A percentile compares a stretch with the other conserved stretches of the same genome.
Evolutionary conservation across 2,888 invertebrate genomes (phyloP).

Genomic region (Microdon myrmicae): DNA sequence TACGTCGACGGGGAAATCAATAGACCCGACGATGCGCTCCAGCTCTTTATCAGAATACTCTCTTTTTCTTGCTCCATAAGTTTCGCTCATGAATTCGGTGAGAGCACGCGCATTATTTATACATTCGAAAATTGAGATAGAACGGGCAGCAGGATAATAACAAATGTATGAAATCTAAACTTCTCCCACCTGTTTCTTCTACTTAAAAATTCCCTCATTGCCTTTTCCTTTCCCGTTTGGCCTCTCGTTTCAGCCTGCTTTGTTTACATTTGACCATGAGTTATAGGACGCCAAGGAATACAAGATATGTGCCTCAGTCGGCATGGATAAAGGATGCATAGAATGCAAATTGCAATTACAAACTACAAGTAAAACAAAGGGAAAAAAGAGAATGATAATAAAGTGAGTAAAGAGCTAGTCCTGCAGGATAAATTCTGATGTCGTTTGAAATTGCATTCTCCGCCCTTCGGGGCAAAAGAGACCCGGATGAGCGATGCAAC

Average conservation of each 20-base stretch:
- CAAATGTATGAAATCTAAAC: constrained; percentile 1
- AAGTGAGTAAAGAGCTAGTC: constrained; percentile 46
- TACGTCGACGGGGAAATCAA: constrained; percentile 12
- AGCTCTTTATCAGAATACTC: no score
- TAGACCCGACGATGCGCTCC: constrained; percentile 1
- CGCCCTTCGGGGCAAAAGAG: constrained; percentile 8
- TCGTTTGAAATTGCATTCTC: constrained; percentile 29
- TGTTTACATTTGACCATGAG: neutral
- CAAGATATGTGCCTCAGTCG: constrained; percentile 5
- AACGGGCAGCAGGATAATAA: constrained; percentile 1
- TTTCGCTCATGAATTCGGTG: neutral
- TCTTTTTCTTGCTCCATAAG: neutral
- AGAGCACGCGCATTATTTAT: constrained; percentile 4
- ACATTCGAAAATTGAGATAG: constrained; percentile 5
- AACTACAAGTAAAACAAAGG: constrained; percentile 31
- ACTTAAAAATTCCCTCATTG: constrained; percentile 1
- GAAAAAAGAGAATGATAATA: constrained; percentile 22
- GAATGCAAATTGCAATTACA: constrained; percentile 43
- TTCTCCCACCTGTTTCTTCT: constrained; percentile 42
- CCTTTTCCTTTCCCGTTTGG: neutral
- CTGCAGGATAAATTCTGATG: constrained; percentile 40
- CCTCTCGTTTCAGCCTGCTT: neutral
- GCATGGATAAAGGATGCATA: constrained; percentile 13
- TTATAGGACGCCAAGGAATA: constrained; percentile 2
- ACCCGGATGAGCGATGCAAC: constrained; percentile 11